These are phyloP conservation scores for Notocelia uddmanniana DNA, from an alignment of 2,888 invertebrate species.

Conservation along the genomic window DNA sequence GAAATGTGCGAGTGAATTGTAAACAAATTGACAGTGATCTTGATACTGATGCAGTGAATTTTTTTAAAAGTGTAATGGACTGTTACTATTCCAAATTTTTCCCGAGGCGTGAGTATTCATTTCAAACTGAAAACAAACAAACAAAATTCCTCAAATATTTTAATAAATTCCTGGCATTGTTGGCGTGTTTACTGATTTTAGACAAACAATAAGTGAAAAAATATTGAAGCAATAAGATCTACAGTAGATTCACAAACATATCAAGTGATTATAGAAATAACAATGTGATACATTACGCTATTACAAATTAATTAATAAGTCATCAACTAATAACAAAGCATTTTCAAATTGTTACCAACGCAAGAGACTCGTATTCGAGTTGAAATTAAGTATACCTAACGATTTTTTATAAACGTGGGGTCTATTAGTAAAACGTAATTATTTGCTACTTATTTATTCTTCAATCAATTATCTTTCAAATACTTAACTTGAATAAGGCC, in stretches of 20 bases:
- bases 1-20: slow-evolving; percentile 81
- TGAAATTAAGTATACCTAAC: background rate
- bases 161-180: slow-evolving; percentile 66
- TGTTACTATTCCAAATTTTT: slow-evolving; percentile 86
- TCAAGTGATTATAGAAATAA: background rate
- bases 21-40: slow-evolving; percentile 82
- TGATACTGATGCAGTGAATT: slow-evolving; percentile 77
- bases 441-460: background rate
- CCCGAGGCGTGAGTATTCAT: slow-evolving; percentile 84
- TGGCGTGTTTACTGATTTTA: slow-evolving; percentile 36
- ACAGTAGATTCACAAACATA: background rate
- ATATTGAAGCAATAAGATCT: background rate
- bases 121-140: slow-evolving; percentile 76
- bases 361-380: background rate
- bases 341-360: background rate
- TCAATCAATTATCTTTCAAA: too few species aligned
- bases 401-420: background rate
- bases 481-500: too few species aligned
- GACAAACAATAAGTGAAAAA: slow-evolving; percentile 4
- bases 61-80: slow-evolving; percentile 80
- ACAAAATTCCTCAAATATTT: slow-evolving; percentile 77
- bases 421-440: background rate
- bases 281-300: background rate
- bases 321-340: slow-evolving; percentile 10
- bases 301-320: slow-evolving; percentile 22